These are phyloP conservation scores for Sarcophaga bullata DNA, from an alignment of 1,140 invertebrate species.

Conservation along the genomic window DNA sequence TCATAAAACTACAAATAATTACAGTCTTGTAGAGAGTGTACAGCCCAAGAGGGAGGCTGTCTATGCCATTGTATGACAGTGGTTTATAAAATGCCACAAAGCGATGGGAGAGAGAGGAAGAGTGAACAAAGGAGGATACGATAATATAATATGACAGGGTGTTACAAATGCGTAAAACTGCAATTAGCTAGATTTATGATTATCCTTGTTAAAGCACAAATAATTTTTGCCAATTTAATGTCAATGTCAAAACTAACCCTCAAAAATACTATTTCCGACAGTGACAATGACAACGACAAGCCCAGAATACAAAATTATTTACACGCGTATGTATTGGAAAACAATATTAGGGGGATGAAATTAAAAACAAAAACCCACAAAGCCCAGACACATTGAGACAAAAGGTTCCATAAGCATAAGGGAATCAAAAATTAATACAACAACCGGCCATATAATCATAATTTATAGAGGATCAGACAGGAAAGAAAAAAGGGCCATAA, in stretches of 20 bases:
- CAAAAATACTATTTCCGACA: not conserved
- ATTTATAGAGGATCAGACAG: slow-evolving; percentile 45
- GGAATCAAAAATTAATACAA: not conserved
- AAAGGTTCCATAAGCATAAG: not conserved
- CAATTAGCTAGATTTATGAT: slow-evolving; percentile 66
- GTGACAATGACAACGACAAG: not conserved
- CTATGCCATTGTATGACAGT: no score
- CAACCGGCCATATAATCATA: slow-evolving; percentile 43
- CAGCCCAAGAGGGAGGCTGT: not conserved
- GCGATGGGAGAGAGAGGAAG: not conserved
- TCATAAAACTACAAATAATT: slow-evolving; percentile 31
- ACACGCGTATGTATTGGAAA: not conserved
- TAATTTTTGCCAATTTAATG: slow-evolving; percentile 61
- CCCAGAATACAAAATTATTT: not conserved
- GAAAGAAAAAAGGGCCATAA: slow-evolving; percentile 46
- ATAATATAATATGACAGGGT: not conserved
- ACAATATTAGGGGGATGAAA: slow-evolving; percentile 18
- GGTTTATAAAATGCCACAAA: not conserved
- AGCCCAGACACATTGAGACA: not conserved
- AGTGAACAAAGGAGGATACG: not conserved
- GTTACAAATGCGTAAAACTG: slow-evolving; percentile 49
- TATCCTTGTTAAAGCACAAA: slow-evolving; percentile 64
- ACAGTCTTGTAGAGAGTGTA: not conserved
- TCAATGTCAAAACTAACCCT: slow-evolving; percentile 45
- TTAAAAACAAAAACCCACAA: slow-evolving; percentile 16